Percentiles rank a stretch among this genome's conserved stretches.
Evolutionary conservation across 1,140 invertebrate species (phyloP).

Genomic region (Neoseiulus cucumeris): DNA sequence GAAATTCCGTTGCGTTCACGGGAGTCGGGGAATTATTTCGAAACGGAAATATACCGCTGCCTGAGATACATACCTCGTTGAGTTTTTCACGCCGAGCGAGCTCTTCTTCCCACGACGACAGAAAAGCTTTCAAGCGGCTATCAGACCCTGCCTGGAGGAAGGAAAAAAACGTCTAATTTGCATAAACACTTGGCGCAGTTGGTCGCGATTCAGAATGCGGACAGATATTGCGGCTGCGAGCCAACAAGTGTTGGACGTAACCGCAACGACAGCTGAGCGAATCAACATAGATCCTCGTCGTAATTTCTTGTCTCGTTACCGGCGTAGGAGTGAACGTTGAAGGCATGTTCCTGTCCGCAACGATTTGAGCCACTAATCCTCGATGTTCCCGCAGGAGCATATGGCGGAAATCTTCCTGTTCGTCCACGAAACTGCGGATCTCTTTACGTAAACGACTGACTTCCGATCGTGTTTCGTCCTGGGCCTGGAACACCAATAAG

Average conservation of each 20-base stretch:
- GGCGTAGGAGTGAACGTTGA: background rate
- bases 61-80: background rate
- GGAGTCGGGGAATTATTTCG: too few relatives aligned
- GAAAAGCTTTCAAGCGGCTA: background rate
- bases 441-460: conserved; percentile 2
- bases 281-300: too few relatives aligned
- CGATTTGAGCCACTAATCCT: background rate
- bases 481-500: background rate
- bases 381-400: conserved; percentile 2
- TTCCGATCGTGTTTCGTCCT: background rate
- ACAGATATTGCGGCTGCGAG: too few relatives aligned
- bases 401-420: conserved; percentile 7
- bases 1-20: too few relatives aligned
- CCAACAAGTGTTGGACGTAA: too few relatives aligned
- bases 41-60: too few relatives aligned
- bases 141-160: background rate
- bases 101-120: conserved; percentile 1
- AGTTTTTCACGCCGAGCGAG: background rate
- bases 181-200: too few relatives aligned
- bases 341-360: background rate
- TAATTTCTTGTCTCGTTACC: too few relatives aligned
- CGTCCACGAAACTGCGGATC: background rate
- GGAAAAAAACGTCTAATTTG: background rate
- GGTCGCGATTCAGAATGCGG: too few relatives aligned
- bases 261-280: too few relatives aligned